Percentiles rank a stretch among this genome's conserved stretches.
Conservation (phyloP, 2,888 invertebrate species). For the Chelonus formosanus region DNA sequence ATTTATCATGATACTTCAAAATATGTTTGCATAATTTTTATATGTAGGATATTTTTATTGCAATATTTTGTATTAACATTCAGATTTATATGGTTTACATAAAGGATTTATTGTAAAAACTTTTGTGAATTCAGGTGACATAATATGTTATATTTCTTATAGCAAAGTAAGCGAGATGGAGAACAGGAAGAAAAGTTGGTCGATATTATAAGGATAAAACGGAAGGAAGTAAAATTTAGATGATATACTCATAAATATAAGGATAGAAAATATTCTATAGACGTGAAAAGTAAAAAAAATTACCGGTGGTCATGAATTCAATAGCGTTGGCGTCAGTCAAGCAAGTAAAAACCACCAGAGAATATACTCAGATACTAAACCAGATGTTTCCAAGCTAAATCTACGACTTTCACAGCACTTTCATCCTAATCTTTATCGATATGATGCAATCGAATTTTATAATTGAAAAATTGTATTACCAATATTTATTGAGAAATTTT, state of each 20-base stretch:
- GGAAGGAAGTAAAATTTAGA: conserved; percentile 20
- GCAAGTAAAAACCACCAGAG: conserved; percentile 14
- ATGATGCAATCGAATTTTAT: neutral
- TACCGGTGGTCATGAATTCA: conserved; percentile 1
- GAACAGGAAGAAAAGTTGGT: neutral
- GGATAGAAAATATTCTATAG: conserved; percentile 11
- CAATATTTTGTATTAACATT: no score
- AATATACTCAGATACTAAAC: conserved; percentile 14
- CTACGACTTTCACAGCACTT: neutral
- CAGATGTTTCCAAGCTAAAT: conserved; percentile 1
- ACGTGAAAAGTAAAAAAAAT: neutral
- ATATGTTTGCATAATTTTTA: no score
- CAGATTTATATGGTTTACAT: neutral
- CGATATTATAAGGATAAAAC: conserved; percentile 12
- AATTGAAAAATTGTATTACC: no score
- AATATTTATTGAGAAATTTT: no score
- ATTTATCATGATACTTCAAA: no score
- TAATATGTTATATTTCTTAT: neutral
- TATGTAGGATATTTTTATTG: no score
- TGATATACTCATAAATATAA: conserved; percentile 27
- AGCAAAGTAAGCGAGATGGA: no score
- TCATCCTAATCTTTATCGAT: neutral
- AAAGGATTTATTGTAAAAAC: neutral
- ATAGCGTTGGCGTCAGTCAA: conserved; percentile 6
- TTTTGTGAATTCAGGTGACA: neutral